phyloP scores from a whole-genome alignment of 2,797 vertebrate species.

The Myotis vivesi region DNA sequence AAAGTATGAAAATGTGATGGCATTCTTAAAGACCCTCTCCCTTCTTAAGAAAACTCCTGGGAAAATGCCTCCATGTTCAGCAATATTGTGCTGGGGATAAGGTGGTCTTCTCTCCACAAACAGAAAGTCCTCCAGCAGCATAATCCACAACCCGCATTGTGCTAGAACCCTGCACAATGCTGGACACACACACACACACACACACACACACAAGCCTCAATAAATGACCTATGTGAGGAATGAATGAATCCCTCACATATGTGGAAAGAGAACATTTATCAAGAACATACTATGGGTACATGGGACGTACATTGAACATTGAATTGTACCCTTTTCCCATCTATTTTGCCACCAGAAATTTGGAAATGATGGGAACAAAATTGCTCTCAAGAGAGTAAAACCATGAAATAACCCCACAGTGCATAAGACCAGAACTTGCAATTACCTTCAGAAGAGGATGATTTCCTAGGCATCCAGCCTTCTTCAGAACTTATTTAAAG shows the following conservation, averaged over 20 bases:
- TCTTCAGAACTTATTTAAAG: background rate
- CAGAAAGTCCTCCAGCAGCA: background rate
- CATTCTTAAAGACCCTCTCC: background rate
- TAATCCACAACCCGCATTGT: background rate
- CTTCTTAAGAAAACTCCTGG: background rate
- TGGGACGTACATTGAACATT: rapidly evolving
- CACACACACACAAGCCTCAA: background rate
- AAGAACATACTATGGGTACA: background rate
- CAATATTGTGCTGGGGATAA: background rate
- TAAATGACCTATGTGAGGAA: background rate
- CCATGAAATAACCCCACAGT: background rate
- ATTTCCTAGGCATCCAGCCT: background rate
- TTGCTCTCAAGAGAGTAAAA: background rate
- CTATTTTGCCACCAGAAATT: background rate
- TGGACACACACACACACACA: background rate
- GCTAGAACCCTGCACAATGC: background rate
- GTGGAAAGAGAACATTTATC: background rate
- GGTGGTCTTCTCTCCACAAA: background rate
- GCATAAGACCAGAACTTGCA: background rate
- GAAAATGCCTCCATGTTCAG: background rate
- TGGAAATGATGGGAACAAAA: background rate
- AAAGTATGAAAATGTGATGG: background rate
- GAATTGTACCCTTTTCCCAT: background rate
- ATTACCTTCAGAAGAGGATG: background rate
- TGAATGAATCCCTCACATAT: background rate